Evolutionary conservation across 2,888 invertebrate species (phyloP).

Genomic region (Clistopyga incitator): DNA sequence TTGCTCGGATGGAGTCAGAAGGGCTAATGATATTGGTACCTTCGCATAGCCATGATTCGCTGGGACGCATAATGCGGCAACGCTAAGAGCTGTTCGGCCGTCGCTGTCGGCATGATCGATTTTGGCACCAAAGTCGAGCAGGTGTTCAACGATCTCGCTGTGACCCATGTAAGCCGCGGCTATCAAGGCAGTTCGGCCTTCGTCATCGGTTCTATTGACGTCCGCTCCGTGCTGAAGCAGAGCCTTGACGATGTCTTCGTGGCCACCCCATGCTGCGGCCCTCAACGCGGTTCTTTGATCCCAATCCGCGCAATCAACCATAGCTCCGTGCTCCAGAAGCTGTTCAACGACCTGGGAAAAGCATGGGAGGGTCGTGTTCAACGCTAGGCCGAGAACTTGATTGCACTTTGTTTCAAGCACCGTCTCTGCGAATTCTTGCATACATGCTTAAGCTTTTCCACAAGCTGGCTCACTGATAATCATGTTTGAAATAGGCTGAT

Average conservation of each 20-base stretch:
- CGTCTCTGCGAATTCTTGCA: constrained; percentile 30
- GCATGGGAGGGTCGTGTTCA: constrained; percentile 32
- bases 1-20: too few relatives aligned
- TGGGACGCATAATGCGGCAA: constrained; percentile 93
- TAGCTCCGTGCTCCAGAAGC: constrained; percentile 91
- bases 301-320: constrained; percentile 94
- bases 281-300: constrained; percentile 95
- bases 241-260: constrained; percentile 92
- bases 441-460: background rate
- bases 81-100: constrained; percentile 94
- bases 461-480: background rate
- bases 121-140: constrained; percentile 92
- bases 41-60: constrained; percentile 91
- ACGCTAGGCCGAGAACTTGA: constrained; percentile 50
- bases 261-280: constrained; percentile 97
- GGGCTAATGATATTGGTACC: constrained; percentile 74
- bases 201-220: constrained; percentile 94
- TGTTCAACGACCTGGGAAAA: constrained; percentile 90
- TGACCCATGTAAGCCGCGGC: constrained; percentile 99
- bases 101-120: constrained; percentile 95
- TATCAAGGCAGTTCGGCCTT: constrained; percentile 95
- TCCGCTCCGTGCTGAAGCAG: constrained; percentile 91
- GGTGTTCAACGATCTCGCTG: constrained; percentile 94
- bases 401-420: constrained; percentile 65
- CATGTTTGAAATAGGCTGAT: background rate